phyloP scores from a whole-genome alignment of 2,797 vertebrate genomes.

The Tolypeutes matacus region DNA sequence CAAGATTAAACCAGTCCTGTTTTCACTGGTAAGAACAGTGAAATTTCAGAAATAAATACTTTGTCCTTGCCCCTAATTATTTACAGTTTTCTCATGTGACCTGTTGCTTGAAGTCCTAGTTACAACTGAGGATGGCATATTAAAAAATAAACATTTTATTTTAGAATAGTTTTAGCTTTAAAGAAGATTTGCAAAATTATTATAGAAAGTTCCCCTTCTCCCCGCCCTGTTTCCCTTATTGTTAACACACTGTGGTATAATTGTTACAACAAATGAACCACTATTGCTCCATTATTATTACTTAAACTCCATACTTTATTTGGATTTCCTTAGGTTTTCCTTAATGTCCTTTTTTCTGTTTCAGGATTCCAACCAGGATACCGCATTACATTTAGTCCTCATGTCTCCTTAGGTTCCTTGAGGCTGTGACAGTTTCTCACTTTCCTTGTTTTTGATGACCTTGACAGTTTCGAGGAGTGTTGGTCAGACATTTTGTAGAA shows the following conservation, averaged over 20 bases:
- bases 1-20: background rate
- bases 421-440: background rate
- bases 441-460: background rate
- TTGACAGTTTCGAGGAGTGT: background rate
- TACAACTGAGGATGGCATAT: background rate
- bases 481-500: background rate
- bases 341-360: background rate
- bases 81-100: background rate
- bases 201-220: background rate
- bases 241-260: background rate
- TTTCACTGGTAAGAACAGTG: constrained; percentile 8
- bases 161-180: constrained; percentile 31
- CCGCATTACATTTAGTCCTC: background rate
- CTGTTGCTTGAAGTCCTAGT: background rate
- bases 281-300: background rate
- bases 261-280: background rate
- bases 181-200: background rate
- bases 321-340: background rate
- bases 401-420: background rate
- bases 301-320: background rate
- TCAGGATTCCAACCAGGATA: background rate
- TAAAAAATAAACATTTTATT: background rate
- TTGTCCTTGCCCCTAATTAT: constrained; percentile 18
- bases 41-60: constrained; percentile 63
- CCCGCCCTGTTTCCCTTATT: background rate